A percentile compares a stretch with the other conserved stretches of the same genome.
Conservation (phyloP, 2,113 vertebrate species). For the Nerophis lumbriciformis region DNA sequence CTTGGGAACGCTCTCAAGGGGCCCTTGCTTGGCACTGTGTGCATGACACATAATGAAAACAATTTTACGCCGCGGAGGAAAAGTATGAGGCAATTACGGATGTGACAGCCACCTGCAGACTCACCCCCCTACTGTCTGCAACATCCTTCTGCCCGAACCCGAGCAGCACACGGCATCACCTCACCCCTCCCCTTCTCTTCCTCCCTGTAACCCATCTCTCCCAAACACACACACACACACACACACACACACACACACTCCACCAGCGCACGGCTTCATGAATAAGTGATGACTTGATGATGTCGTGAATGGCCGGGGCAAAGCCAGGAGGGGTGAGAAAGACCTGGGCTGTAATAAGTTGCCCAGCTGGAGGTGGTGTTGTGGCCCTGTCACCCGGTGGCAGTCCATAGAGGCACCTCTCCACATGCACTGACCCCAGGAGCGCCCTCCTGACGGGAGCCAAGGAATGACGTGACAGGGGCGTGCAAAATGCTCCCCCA, state of each 20-base stretch:
- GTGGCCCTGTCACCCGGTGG: constrained; percentile 86
- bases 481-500: constrained; percentile 85
- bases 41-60: constrained; percentile 99
- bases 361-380: constrained; percentile 98
- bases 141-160: constrained; percentile 71
- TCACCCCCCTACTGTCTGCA: constrained; percentile 73
- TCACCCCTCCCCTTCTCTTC: constrained; percentile 21
- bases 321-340: constrained; percentile 81
- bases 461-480: constrained; percentile 90
- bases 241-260: constrained; percentile 27
- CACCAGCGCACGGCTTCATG: constrained; percentile 79
- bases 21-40: constrained; percentile 94
- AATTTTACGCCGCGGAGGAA: constrained; percentile 96
- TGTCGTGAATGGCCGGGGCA: constrained; percentile 93
- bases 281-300: constrained; percentile 98
- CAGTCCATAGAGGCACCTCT: constrained; percentile 89
- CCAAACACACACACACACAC: constrained; percentile 26
- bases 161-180: constrained; percentile 50
- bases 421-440: constrained; percentile 89
- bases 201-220: constrained; percentile 20
- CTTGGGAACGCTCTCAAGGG: constrained; percentile 95
- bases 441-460: constrained; percentile 78
- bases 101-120: constrained; percentile 99
- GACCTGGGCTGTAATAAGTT: constrained; percentile 83
- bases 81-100: constrained; percentile 98